Conservation (phyloP, 2,888 invertebrate species). For the Callimorpha dominula region DNA sequence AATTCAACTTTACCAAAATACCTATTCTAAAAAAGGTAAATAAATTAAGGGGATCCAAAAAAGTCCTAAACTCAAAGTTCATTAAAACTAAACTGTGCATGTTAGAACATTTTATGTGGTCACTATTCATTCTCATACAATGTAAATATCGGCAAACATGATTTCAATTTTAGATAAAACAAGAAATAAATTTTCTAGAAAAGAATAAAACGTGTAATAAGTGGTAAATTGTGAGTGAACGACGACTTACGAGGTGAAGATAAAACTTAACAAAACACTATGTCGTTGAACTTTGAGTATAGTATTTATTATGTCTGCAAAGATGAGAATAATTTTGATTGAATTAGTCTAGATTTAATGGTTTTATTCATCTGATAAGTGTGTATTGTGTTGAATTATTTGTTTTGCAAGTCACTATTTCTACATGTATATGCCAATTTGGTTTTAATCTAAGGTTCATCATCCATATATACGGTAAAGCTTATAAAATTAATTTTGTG, state of each 20-base stretch:
- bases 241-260: conserved; percentile 14
- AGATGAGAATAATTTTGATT: conserved; percentile 3
- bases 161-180: conserved; percentile 58
- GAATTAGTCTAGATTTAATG: neutral
- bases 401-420: too few relatives aligned
- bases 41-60: neutral
- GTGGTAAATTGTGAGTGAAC: conserved; percentile 11
- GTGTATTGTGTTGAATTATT: neutral
- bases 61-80: neutral
- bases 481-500: too few relatives aligned
- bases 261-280: conserved; percentile 11
- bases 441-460: too few relatives aligned
- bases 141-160: conserved; percentile 38
- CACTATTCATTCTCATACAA: conserved; percentile 18
- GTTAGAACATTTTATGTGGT: conserved; percentile 15
- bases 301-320: neutral
- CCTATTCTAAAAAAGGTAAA: neutral
- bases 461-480: too few relatives aligned
- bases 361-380: neutral
- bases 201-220: conserved; percentile 40
- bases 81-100: conserved; percentile 6
- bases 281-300: neutral
- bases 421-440: too few relatives aligned
- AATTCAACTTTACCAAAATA: neutral
- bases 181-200: conserved; percentile 31